Evolutionary conservation across 2,113 vertebrate genomes (phyloP).

Genomic region (Amphilophus citrinellus): DNA sequence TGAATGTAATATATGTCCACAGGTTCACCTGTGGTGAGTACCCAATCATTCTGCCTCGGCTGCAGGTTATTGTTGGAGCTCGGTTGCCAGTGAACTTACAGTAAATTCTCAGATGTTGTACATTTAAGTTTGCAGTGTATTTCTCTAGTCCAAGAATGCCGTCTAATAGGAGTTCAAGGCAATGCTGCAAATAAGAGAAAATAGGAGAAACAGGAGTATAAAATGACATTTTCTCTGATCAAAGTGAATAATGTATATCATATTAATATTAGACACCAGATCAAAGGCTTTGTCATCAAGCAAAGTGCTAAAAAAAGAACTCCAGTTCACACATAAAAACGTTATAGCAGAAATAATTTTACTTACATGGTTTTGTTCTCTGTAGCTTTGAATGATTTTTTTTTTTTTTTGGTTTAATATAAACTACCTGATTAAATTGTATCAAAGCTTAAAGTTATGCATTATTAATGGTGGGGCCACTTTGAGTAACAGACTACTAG

Average conservation of each 20-base stretch:
- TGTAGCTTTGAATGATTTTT: too few species aligned
- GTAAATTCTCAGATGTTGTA: not conserved
- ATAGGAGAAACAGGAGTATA: not conserved
- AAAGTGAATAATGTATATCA: not conserved
- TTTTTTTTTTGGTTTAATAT: too few species aligned
- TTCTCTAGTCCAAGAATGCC: not conserved
- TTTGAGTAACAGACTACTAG: too few species aligned
- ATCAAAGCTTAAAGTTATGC: too few species aligned
- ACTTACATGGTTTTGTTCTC: too few species aligned
- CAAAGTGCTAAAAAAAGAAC: too few species aligned
- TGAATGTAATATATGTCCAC: slow-evolving; percentile 47
- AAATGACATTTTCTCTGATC: not conserved
- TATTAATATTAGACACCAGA: not conserved
- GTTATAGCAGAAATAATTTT: too few species aligned
- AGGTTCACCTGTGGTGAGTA: slow-evolving; percentile 24
- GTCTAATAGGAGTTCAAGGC: not conserved
- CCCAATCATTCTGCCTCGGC: slow-evolving; percentile 39
- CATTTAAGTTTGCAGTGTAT: not conserved
- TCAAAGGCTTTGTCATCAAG: not conserved
- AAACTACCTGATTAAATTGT: too few species aligned
- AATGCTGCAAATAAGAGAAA: not conserved
- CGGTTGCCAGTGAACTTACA: not conserved
- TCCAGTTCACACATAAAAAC: not conserved
- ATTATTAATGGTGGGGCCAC: too few species aligned
- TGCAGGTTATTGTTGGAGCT: slow-evolving; percentile 6